Base-by-base conservation (phyloP, 2,797 vertebrate species). In the Cryptoprocta ferox region DNA sequence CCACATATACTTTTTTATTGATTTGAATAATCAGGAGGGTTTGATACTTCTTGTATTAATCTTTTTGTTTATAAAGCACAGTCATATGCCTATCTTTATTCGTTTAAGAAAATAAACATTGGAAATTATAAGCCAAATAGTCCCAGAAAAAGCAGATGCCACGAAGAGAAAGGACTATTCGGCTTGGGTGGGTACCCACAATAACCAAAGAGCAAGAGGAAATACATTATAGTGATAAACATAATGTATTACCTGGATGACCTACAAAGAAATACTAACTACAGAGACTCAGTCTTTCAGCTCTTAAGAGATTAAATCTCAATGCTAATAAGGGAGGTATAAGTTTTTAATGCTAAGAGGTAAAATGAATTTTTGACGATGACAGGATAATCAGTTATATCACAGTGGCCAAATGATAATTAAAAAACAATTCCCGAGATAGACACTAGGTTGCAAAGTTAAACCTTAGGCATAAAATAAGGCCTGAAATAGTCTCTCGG, bases 321-420 rank as follows among this genome's bases (percentile, higher is more conserved):
- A 85, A 1, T 59, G 53, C 83, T 92, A 94, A 90, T 65, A 82
- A 81, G 35, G 68, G 56, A 93, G 48, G 80, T 84, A 61, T 32
- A 81, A 88, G 37, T 37, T 85, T 75, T 90, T 93, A 97, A 89
- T 78, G 50, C 84, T 91, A 71, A 89, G 83, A 96, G 28, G 84
- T n/a, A 53, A 95, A 86, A 92, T 94, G 91, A 83, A 83, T 98
- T 94, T 76, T 96, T 91, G 94, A 86, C 70, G 94, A 92, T 83
- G 89, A 86, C 32, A 91, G 61, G 37, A 84, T 82, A 94, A 88
- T 90, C 30, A 3, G 71, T 90, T 92, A 95, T 50, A 28, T 97
- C 88, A 94, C n/a, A 92, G 83, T 80, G 39, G 30, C 32, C 70
- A 84, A 79, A 45, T 4, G 13, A 92, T 76, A 59, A 84, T 70